These are phyloP conservation scores for Ceraclea dissimilis DNA, from an alignment of 2,888 invertebrate species.

Conservation along the genomic window DNA sequence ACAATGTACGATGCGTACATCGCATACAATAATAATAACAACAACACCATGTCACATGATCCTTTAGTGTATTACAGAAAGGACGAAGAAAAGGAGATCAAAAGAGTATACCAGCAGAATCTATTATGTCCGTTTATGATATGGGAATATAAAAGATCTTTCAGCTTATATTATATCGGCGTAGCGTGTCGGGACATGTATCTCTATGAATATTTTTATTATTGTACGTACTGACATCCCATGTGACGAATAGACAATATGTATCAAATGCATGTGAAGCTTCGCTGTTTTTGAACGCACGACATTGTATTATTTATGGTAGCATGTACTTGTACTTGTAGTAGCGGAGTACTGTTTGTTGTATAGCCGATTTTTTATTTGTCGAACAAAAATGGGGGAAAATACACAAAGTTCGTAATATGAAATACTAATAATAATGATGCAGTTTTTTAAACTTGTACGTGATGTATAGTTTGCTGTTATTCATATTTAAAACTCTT, in stretches of 20 bases:
- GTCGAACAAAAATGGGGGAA: too few species aligned
- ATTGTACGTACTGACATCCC: not conserved
- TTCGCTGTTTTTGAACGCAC: not conserved
- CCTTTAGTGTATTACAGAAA: not conserved
- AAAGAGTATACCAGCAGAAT: slow-evolving; percentile 9
- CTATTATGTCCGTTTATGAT: slow-evolving; percentile 19
- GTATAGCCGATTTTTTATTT: too few species aligned
- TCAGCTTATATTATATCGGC: not conserved
- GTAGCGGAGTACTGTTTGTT: too few species aligned
- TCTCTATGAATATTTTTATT: not conserved
- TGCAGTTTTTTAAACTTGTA: too few species aligned
- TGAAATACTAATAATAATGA: too few species aligned
- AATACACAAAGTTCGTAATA: not conserved
- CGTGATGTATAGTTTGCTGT: too few species aligned
- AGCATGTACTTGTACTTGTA: not conserved
- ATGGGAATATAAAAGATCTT: not conserved
- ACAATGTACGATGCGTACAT: too few species aligned
- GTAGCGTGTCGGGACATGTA: not conserved
- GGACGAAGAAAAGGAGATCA: slow-evolving; percentile 11
- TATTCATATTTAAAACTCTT: too few species aligned
- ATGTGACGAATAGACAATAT: not conserved
- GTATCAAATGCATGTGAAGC: not conserved
- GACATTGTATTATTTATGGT: not conserved
- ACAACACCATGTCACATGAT: not conserved
- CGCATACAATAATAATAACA: not conserved